Evolutionary conservation across 2,113 vertebrate genomes (phyloP), one percentile per base, ranked within the genome.

Genomic region (Periophthalmus modestus): DNA sequence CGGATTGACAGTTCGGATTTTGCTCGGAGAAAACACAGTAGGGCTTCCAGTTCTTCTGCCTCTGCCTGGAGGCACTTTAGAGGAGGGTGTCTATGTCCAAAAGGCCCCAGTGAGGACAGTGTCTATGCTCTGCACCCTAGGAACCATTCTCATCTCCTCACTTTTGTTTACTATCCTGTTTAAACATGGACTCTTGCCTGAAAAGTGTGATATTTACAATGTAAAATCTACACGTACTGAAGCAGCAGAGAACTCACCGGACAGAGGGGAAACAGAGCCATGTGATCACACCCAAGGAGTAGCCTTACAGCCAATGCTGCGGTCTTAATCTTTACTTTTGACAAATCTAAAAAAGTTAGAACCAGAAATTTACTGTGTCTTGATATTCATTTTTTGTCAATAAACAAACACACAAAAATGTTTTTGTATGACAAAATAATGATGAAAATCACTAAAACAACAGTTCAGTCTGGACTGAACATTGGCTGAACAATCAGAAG

Each of bases 61-160:
- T 82, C 85, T 95, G 77, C 85, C 93, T 15, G 85, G 77, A 62
- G 92, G 90, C 68, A 81, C 77, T 14, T 28, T 90, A 16, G 75
- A 82, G 68, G 74, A 87, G 13, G 85, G 87, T 7, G 50, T 77
- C 63, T 89, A 88, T n/a, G 24, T 74, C 23, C 93, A 95, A 71
- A 81, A 89, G 66, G 91, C 92, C 52, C 93, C 93, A 0, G 86
- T 94, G 61, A 94, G 93, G 85, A 90, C 91, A 0, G 68, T 93
- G 69, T 88, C 88, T 0, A 12, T 94, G 90, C 69, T 94, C 46
- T 46, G 87, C 76, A 86, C 90, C 0, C 23, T 89, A 24, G 33
- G 80, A 11, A 87, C 73, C 0, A 89, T 92, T 0, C 0, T 93
- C 2, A 3, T 79, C 19, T 81, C 89, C 72, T 94, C 92, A 0